A percentile compares a stretch with the other conserved stretches of the same genome.
Evolutionary conservation across 1,140 invertebrate genomes (phyloP).

Genomic region (Cotesia glomerata): DNA sequence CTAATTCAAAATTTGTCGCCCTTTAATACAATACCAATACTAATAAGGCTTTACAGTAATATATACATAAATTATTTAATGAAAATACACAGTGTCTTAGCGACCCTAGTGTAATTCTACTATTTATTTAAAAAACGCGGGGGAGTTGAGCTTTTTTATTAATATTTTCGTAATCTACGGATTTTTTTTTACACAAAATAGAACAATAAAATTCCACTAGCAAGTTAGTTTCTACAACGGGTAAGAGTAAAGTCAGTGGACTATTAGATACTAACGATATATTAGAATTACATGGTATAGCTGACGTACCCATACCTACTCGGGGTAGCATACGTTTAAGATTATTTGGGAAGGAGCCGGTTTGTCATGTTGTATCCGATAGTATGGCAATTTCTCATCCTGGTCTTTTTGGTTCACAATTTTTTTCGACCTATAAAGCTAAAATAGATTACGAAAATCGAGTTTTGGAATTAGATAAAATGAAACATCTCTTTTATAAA

Average conservation of each 20-base stretch:
- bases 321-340: not conserved
- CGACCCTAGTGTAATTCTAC: too few relatives aligned
- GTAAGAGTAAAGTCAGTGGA: too few relatives aligned
- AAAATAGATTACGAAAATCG: constrained; percentile 13
- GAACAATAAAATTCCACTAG: too few relatives aligned
- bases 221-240: too few relatives aligned
- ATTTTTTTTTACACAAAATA: not conserved
- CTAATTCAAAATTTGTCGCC: too few relatives aligned
- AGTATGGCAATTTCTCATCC: not conserved
- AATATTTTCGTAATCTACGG: not conserved
- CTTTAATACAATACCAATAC: too few relatives aligned
- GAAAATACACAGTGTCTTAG: too few relatives aligned
- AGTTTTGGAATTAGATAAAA: not conserved
- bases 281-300: constrained; percentile 9
- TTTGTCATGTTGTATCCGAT: constrained; percentile 15
- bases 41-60: too few relatives aligned
- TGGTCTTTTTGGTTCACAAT: constrained; percentile 12
- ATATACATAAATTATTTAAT: too few relatives aligned
- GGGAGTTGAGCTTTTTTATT: not conserved
- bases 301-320: not conserved
- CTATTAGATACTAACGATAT: not conserved
- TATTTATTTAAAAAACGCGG: not conserved
- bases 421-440: not conserved
- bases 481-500: constrained; percentile 4
- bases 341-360: not conserved